Conservation (phyloP, 2,113 vertebrate genomes). For the Rattus norvegicus region GRCr8 NC_086019.1:146843501-146844000, state of each 20-base stretch:
- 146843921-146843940: neutral
- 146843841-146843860: neutral
- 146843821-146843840: neutral
- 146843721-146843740: too few species aligned
- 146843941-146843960: fast-evolving
- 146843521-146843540: neutral
- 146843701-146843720: neutral
- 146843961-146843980: neutral
- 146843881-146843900: neutral
- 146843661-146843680: neutral
- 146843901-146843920: fast-evolving
- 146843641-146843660: neutral
- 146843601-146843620: neutral
- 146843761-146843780: fast-evolving
- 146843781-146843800: too few species aligned
- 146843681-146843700: neutral
- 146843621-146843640: neutral
- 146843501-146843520: neutral
- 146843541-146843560: neutral
- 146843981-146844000: neutral
- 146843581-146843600: too few species aligned
- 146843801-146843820: fast-evolving
- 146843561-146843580: fast-evolving
- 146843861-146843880: neutral
- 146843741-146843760: too few species aligned